Conservation (phyloP, 1,140 invertebrate species). For the Nixonia krombeini region DNA sequence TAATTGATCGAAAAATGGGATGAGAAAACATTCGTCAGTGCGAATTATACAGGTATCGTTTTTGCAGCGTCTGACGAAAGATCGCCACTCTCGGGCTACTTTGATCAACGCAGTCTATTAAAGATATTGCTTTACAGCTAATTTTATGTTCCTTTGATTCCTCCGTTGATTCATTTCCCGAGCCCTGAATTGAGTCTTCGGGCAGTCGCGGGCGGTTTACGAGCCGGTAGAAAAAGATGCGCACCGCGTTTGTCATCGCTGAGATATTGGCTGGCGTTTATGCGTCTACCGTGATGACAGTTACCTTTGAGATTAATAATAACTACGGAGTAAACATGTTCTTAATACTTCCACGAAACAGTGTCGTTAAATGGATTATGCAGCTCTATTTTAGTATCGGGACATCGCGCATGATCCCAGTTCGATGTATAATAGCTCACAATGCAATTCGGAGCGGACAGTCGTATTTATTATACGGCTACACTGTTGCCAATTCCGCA, state of each 20-base stretch:
- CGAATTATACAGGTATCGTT: no score
- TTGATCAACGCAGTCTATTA: neutral
- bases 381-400: constrained; percentile 38
- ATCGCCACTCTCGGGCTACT: no score
- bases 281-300: constrained; percentile 39
- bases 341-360: constrained; percentile 42
- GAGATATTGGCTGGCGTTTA: constrained; percentile 54
- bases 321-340: constrained; percentile 40
- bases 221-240: constrained; percentile 38
- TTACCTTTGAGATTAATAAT: constrained; percentile 55
- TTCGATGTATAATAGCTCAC: no score
- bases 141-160: constrained; percentile 11
- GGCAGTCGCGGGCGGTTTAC: constrained; percentile 13
- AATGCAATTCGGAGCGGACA: no score
- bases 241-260: constrained; percentile 51
- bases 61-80: no score
- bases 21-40: no score
- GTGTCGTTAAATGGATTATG: constrained; percentile 35
- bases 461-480: no score
- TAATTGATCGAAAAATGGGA: no score
- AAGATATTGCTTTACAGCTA: constrained; percentile 3
- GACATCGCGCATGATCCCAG: no score
- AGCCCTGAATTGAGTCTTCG: constrained; percentile 27
- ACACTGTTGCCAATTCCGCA: no score
- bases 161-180: constrained; percentile 21